A percentile compares a stretch with the other conserved stretches of the same genome.
These are phyloP conservation scores for Asteroscopus sphinx DNA, from an alignment of 2,888 invertebrate species.

Conservation along the genomic window DNA sequence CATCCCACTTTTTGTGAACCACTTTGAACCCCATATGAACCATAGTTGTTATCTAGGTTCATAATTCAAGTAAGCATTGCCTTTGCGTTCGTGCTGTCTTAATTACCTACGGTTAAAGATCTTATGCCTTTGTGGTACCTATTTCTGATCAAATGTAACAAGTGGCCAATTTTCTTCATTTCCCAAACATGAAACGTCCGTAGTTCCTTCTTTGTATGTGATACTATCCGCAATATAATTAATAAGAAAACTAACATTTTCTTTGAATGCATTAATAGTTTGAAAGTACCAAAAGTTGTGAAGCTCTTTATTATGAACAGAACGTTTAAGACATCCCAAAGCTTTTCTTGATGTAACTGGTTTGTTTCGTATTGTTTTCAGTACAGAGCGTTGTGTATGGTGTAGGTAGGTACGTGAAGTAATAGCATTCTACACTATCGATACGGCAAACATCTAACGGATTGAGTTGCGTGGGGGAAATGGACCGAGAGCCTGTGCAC, in stretches of 20 bases:
- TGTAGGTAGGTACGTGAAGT: slow-evolving; percentile 51
- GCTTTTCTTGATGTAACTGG: slow-evolving; percentile 13
- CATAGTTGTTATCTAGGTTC: slow-evolving; percentile 52
- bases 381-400: slow-evolving; percentile 22
- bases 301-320: slow-evolving; percentile 8
- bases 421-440: slow-evolving; percentile 69
- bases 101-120: too few species aligned
- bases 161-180: slow-evolving; percentile 54
- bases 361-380: slow-evolving; percentile 14
- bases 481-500: slow-evolving; percentile 86
- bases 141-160: slow-evolving; percentile 54
- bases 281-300: slow-evolving; percentile 1
- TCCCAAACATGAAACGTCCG: slow-evolving; percentile 27
- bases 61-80: slow-evolving; percentile 54
- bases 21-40: slow-evolving; percentile 37
- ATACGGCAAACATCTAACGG: slow-evolving; percentile 84
- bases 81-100: slow-evolving; percentile 50
- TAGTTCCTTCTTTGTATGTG: slow-evolving; percentile 17
- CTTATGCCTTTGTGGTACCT: slow-evolving; percentile 57
- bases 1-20: too few species aligned
- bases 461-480: slow-evolving; percentile 88
- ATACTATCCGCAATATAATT: slow-evolving; percentile 27
- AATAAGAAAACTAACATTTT: too few species aligned
- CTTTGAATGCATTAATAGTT: too few species aligned
- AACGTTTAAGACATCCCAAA: neutral